Base-by-base conservation (phyloP, 1,140 invertebrate species). In the Heliconius melpomene region DNA sequence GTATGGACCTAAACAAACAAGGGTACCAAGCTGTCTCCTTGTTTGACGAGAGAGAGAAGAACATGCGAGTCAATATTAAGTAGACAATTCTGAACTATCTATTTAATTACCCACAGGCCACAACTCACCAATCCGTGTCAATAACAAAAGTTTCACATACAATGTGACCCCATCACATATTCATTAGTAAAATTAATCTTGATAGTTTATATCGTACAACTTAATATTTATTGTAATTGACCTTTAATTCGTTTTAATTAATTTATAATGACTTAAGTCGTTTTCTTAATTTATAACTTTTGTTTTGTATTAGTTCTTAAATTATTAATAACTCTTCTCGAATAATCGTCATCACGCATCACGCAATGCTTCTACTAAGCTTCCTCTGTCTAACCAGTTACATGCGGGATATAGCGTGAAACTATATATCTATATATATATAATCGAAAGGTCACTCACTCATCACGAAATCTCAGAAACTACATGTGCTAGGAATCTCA, bases 1-100 rank as follows among this genome's bases (percentile, higher is more conserved):
- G 88, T 85, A 83, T 87, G 91, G 91, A 89, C 92, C 92, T 94
- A 94, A 94, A 93, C 89, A 94, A 94, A 94, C 91, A 94, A 83
- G 91, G 91, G 91, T 90, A 92, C 91, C 90, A 92, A 94, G 91
- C 92, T 89, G 90, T 87, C 85, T 87, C 88, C 89, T 90, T 94
- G 90, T 94, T 93, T 94, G 91, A 82, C 85, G 89, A 94, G 91
- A 92, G 32, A 36, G 32, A 36, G 32, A 36, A 36, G 7, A 92
- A 90, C 90, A 93, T 89, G 84, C 87, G 87, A 91, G 90, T 92
- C 90, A 94, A 94, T 89, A 93, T 85, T 83, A 75, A 83, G 66
- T 50, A 78, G 75, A 79, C 74, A 66, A 74, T 78, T 81, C 77
- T 79, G 79, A 81, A 73, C 78, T 78, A 76, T 74, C 57, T 60